These are phyloP conservation scores for silkworm (Bombyx mori) DNA, from an alignment of 1,140 invertebrate genomes.

Conservation along the genomic window ASM3026992v2 NC_085110.1:14606501-14607000, in stretches of 20 bases:
- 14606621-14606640: conserved; percentile 16
- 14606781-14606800: neutral
- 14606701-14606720: conserved; percentile 87
- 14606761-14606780: conserved; percentile 70
- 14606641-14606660: conserved; percentile 46
- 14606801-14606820: too few species aligned
- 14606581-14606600: conserved; percentile 13
- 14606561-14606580: neutral
- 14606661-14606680: conserved; percentile 82
- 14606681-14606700: conserved; percentile 82
- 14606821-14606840: too few species aligned
- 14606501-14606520: conserved; percentile 33
- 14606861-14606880: too few species aligned
- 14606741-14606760: conserved; percentile 78
- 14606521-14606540: conserved; percentile 22
- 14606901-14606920: too few species aligned
- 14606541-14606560: conserved; percentile 6
- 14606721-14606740: conserved; percentile 82
- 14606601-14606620: conserved; percentile 11
- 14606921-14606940: too few species aligned
- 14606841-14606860: too few species aligned
- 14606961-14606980: too few species aligned
- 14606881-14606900: too few species aligned
- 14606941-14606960: too few species aligned
- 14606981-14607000: too few species aligned